phyloP scores from a whole-genome alignment of 1,140 invertebrate genomes.

The Periplaneta americana region DNA sequence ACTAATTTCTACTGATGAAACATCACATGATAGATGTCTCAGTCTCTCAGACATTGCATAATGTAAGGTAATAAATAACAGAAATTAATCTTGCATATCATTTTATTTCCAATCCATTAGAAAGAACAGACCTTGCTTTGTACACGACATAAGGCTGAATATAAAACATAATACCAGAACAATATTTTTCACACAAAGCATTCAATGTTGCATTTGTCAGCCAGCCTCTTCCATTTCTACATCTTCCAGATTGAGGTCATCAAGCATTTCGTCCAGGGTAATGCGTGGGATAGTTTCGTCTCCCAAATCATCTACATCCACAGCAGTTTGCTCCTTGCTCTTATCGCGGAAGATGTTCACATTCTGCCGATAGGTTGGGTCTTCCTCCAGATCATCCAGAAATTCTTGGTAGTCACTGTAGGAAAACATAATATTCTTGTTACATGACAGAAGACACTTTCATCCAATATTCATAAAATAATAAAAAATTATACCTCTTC shows the following conservation, averaged over 20 bases:
- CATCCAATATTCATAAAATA: not conserved
- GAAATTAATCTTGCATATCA: too few species aligned
- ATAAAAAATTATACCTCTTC: not conserved
- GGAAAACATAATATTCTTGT: conserved; percentile 30
- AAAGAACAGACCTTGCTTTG: too few species aligned
- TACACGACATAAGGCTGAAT: too few species aligned
- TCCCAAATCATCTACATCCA: conserved; percentile 61
- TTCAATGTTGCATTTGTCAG: too few species aligned
- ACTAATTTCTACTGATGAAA: too few species aligned
- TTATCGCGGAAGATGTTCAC: conserved; percentile 89
- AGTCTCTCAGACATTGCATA: too few species aligned
- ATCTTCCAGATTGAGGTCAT: conserved; percentile 83
- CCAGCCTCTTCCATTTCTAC: conserved; percentile 31
- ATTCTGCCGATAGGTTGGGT: conserved; percentile 78
- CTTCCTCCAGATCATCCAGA: conserved; percentile 96
- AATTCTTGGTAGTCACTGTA: conserved; percentile 90
- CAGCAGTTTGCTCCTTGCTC: conserved; percentile 44
- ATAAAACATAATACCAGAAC: too few species aligned
- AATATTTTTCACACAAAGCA: too few species aligned
- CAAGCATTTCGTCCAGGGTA: conserved; percentile 95
- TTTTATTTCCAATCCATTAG: too few species aligned
- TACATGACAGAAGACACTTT: not conserved
- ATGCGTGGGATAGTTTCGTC: conserved; percentile 74
- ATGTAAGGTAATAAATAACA: too few species aligned
- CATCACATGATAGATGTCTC: too few species aligned